Evolutionary conservation across 2,113 vertebrate species (phyloP).

Genomic region (Charina bottae): DNA sequence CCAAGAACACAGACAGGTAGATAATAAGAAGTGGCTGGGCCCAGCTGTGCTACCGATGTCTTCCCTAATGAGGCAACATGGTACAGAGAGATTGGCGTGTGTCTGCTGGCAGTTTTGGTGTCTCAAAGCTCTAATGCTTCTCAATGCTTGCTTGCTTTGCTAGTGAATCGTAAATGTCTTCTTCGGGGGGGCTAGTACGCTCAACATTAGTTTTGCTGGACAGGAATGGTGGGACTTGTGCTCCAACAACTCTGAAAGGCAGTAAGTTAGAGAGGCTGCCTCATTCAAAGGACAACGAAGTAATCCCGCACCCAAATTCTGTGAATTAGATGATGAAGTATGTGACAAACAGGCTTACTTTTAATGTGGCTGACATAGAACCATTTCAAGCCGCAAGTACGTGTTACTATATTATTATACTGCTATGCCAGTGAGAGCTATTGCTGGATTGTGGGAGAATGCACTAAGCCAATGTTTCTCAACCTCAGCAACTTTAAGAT

Average conservation of each 20-base stretch:
- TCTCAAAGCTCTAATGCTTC: no score
- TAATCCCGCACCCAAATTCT: background rate
- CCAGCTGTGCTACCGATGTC: conserved; percentile 6
- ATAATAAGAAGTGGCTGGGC: conserved; percentile 14
- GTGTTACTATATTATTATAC: background rate
- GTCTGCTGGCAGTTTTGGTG: background rate
- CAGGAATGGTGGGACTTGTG: background rate
- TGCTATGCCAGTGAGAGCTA: background rate
- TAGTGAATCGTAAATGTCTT: background rate
- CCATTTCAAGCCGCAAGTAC: background rate
- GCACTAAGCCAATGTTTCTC: no score
- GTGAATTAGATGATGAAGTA: background rate
- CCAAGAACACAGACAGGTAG: background rate
- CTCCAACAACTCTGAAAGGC: background rate
- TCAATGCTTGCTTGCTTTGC: background rate
- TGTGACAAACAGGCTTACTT: background rate
- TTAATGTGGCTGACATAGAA: background rate
- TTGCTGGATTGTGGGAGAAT: background rate
- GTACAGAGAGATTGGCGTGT: background rate
- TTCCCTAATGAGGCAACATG: background rate
- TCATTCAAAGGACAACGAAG: no score
- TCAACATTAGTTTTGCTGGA: background rate
- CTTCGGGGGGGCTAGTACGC: background rate
- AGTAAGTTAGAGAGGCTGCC: background rate
- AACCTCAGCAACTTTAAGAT: no score